Evolutionary conservation across 2,797 vertebrate genomes (phyloP).

Genomic region (Furcifer pardalis): DNA sequence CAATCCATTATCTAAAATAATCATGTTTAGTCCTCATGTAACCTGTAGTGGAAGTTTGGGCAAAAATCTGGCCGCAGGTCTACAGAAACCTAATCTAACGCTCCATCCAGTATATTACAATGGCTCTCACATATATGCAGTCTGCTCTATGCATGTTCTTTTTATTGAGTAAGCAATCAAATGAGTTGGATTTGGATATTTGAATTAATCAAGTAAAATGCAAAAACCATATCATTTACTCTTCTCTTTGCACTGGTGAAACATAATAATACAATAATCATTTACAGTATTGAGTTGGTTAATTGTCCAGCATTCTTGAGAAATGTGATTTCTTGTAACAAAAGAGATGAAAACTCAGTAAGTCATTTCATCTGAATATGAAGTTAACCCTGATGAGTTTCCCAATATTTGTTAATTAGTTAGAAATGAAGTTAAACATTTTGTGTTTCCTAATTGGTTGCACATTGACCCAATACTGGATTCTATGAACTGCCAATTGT

Average conservation of each 20-base stretch:
- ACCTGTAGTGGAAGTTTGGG: no score
- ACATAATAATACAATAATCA: not conserved
- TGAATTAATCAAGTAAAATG: not conserved
- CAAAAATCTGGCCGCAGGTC: no score
- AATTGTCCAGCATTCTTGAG: not conserved
- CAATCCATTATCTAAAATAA: no score
- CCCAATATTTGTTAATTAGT: constrained; percentile 1
- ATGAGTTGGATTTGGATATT: not conserved
- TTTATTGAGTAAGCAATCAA: no score
- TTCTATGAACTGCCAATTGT: not conserved
- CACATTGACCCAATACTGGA: not conserved
- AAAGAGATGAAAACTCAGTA: not conserved
- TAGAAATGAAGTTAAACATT: constrained; percentile 1
- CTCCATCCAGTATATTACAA: not conserved
- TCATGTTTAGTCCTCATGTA: no score
- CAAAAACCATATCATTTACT: not conserved
- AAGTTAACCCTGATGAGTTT: not conserved
- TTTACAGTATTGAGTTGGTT: not conserved
- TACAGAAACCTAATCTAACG: no score
- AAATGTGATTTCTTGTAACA: constrained; percentile 4
- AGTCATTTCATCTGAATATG: no score
- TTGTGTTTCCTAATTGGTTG: not conserved
- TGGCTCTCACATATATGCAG: not conserved
- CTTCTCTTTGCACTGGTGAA: not conserved
- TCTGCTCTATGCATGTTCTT: not conserved